These are phyloP conservation scores for Anastatus disparis DNA, from an alignment of 1,140 invertebrate species.

Conservation along the genomic window DNA sequence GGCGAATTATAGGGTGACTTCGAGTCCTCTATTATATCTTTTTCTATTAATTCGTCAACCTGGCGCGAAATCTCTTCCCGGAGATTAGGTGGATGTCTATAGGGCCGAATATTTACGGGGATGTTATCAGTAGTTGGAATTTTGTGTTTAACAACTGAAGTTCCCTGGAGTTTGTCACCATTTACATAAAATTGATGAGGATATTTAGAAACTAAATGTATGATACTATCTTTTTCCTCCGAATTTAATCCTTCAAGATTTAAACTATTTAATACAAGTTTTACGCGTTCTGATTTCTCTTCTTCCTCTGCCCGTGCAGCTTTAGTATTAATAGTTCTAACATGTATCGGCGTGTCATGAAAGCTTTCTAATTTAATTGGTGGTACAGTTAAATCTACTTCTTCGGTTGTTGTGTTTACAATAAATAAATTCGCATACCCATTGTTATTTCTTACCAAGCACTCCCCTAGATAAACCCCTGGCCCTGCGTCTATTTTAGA, in stretches of 20 bases:
- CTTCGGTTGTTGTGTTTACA: background rate
- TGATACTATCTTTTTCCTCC: background rate
- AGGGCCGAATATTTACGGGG: background rate
- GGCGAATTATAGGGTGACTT: background rate
- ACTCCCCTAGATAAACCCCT: background rate
- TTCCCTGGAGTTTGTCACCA: background rate
- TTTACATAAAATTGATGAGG: background rate
- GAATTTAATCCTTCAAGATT: background rate
- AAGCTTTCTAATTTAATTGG: background rate
- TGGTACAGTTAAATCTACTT: background rate
- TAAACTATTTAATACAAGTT: too few species aligned
- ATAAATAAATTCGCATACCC: too few species aligned
- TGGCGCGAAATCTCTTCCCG: background rate
- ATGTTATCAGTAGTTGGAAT: background rate
- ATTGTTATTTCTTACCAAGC: background rate
- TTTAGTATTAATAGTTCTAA: too few species aligned
- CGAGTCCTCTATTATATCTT: background rate
- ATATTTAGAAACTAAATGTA: background rate
- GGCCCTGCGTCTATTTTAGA: background rate
- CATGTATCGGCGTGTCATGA: too few species aligned
- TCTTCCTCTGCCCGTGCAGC: too few species aligned
- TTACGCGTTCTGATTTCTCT: too few species aligned
- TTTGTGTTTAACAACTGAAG: background rate
- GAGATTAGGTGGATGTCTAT: background rate
- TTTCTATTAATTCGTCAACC: background rate